phyloP scores from a whole-genome alignment of 2,888 invertebrate species.

The Thymelicus lineola region DNA sequence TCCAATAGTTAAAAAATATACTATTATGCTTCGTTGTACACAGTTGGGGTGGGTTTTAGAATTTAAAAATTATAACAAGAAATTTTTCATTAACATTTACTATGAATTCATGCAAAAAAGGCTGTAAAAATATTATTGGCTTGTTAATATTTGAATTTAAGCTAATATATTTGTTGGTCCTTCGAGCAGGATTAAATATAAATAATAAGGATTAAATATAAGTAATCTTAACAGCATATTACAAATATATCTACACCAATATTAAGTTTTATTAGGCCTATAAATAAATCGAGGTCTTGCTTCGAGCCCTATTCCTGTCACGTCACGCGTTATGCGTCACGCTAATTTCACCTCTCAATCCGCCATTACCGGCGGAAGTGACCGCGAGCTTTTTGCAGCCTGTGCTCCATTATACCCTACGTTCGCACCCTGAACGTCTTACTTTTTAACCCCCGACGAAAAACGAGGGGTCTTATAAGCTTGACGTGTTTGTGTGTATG shows the following conservation, averaged over 20 bases:
- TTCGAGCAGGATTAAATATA: not conserved
- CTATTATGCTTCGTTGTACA: not conserved
- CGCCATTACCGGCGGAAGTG: conserved; percentile 81
- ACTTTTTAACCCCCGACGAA: too few species aligned
- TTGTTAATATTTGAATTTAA: too few species aligned
- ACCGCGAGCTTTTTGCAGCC: conserved; percentile 66
- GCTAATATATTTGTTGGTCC: not conserved
- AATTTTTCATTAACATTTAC: too few species aligned
- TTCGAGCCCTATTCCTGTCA: conserved; percentile 23
- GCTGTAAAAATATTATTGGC: too few species aligned
- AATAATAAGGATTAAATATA: too few species aligned
- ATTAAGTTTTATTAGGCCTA: conserved; percentile 44
- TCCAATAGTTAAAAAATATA: conserved; percentile 5
- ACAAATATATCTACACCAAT: conserved; percentile 44
- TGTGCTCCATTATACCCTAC: conserved; percentile 39
- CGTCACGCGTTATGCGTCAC: conserved; percentile 49
- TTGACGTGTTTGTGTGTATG: too few species aligned
- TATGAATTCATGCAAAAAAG: too few species aligned
- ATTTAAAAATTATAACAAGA: too few species aligned
- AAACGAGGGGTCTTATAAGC: too few species aligned
- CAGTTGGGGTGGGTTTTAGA: too few species aligned
- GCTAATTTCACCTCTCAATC: conserved; percentile 60
- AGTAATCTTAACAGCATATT: too few species aligned
- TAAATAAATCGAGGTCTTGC: conserved; percentile 56
- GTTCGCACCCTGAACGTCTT: not conserved